Evolutionary conservation across 2,113 vertebrate species (phyloP), one percentile per base, ranked within the genome.

Genomic region (Isurus oxyrinchus): DNA sequence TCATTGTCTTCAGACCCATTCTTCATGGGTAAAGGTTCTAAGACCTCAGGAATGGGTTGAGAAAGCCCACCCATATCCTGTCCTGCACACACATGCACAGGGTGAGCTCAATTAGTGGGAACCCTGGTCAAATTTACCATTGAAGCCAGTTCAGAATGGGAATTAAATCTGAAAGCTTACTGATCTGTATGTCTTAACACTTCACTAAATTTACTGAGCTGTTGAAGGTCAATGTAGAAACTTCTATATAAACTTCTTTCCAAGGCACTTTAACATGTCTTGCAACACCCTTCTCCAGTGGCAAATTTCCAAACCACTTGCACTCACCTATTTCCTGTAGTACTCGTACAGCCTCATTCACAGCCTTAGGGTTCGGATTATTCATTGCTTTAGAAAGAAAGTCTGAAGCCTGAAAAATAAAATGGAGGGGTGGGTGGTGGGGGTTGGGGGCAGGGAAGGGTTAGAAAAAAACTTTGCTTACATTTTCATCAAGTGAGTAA

Each of bases 341-440:
- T 96, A 98, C 97, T 96, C 97, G 98, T 96, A 99, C 99, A 0
- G 99, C 99, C 57, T 98, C 98, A 8, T 97, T 98, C 96, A 99
- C 98, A 0, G 99, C 98, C 96, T 97, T 97, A 63, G 96, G 97
- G 63, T 99, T 98, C 0, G 99, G 99, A 97, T 98, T 98, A 97
- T 99, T 99, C 97, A 99, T 97, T 21, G 99, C 99, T 97, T 99
- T 99, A 57, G 99, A 99, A 67, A 99, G 97, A 97, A 99, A 99
- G 53, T 99, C 99, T 55, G 98, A 98, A 1, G 99, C 99, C 99
- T 99, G 35, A 2, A 96, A 0, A 66, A 94, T 94, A 63, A 94
- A 94, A 16, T 55, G 87, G 21, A 5, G 27, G 35, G 57, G 57
- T 53, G 27, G 2, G n/a, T n/a, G n/a, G n/a, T n/a, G n/a, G n/a